These are phyloP conservation scores for Syrista parreyssii DNA, from an alignment of 2,888 invertebrate species.

Conservation along the genomic window DNA sequence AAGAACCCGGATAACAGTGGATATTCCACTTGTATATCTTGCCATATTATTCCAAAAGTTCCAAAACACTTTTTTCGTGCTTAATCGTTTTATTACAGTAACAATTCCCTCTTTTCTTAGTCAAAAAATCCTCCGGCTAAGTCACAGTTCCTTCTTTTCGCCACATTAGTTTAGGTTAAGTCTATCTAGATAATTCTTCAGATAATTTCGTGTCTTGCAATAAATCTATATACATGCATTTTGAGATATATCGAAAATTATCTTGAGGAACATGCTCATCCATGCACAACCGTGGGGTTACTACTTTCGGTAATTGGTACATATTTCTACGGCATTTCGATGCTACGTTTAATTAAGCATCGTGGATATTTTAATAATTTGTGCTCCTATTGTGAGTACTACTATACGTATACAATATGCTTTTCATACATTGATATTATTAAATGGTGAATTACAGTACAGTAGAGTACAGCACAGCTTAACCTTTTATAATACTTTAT, in stretches of 20 bases:
- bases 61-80: neutral
- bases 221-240: neutral
- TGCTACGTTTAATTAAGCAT: slow-evolving; percentile 36
- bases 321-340: slow-evolving; percentile 15
- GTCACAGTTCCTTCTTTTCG: neutral
- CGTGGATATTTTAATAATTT: slow-evolving; percentile 28
- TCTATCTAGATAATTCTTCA: neutral
- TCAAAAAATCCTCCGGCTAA: neutral
- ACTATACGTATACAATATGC: neutral
- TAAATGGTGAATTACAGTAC: neutral
- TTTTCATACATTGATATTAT: neutral
- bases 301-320: neutral
- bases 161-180: neutral
- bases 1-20: neutral
- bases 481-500: neutral
- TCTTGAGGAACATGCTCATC: neutral
- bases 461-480: neutral
- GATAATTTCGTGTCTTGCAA: neutral
- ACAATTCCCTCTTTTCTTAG: neutral
- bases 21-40: slow-evolving; percentile 1
- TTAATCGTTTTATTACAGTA: neutral
- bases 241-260: neutral
- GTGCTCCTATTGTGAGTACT: slow-evolving; percentile 37
- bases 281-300: neutral
- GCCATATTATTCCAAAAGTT: neutral